A percentile compares a stretch with the other conserved stretches of the same genome.
These are phyloP conservation scores for Melanostoma scalare DNA, from an alignment of 2,888 invertebrate species.

Conservation along the genomic window DNA sequence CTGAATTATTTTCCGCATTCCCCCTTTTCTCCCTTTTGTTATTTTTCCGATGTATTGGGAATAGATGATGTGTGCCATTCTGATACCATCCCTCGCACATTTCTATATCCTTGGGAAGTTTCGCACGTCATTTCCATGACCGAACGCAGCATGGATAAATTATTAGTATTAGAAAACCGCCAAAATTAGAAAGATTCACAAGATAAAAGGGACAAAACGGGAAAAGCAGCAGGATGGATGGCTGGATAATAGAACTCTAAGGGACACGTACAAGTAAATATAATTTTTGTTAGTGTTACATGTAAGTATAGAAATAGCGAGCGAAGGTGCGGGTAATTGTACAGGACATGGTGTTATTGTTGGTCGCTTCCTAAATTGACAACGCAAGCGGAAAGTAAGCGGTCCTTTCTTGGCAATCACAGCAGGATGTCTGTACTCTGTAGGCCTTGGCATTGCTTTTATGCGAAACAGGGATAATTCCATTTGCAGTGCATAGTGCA, in stretches of 20 bases:
- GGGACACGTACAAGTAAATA: conserved; percentile 18
- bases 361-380: conserved; percentile 65
- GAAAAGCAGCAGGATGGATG: conserved; percentile 34
- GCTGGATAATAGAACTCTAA: conserved; percentile 11
- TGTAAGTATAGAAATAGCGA: conserved; percentile 13
- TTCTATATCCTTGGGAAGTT: conserved; percentile 46
- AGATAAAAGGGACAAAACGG: conserved; percentile 46
- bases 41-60: neutral
- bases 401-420: conserved; percentile 63
- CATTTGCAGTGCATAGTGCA: conserved; percentile 49
- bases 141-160: conserved; percentile 42
- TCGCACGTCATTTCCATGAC: conserved; percentile 57
- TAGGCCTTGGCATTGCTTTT: conserved; percentile 5
- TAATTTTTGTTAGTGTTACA: conserved; percentile 54
- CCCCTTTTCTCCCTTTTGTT: conserved; percentile 16
- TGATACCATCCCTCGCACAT: conserved; percentile 63
- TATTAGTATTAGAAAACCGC: conserved; percentile 66
- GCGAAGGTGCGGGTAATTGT: conserved; percentile 69
- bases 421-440: conserved; percentile 48
- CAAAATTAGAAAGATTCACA: conserved; percentile 66
- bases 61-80: conserved; percentile 53
- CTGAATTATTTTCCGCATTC: conserved; percentile 46
- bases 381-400: conserved; percentile 70
- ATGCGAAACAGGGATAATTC: conserved; percentile 59
- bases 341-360: conserved; percentile 60